Conservation (phyloP, 2,113 vertebrate genomes). For the Laticauda laticaudata region DNA sequence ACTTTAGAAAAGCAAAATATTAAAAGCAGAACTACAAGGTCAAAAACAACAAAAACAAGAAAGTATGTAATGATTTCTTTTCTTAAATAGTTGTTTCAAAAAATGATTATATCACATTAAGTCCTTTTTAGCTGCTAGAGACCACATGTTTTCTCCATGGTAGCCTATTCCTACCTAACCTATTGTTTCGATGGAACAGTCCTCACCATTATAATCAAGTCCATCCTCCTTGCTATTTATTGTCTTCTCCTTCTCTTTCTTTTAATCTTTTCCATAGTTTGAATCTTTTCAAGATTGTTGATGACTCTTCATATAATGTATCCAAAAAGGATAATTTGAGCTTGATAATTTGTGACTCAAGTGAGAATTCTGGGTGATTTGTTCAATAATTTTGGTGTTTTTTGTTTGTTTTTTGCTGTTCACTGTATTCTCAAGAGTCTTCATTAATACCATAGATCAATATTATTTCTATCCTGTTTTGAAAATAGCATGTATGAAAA, state of each 20-base stretch:
- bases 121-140: neutral
- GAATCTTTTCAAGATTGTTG: neutral
- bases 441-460: neutral
- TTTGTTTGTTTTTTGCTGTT: neutral
- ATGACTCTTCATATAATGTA: neutral
- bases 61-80: slow-evolving; percentile 54
- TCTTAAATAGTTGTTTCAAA: neutral
- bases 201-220: neutral
- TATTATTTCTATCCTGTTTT: neutral
- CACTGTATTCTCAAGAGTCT: neutral
- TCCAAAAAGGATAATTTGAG: neutral
- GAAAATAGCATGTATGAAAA: neutral
- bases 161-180: neutral
- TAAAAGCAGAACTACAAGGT: slow-evolving; percentile 57
- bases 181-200: neutral
- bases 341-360: neutral
- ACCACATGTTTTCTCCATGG: neutral
- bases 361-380: neutral
- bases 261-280: neutral
- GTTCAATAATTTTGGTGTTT: neutral
- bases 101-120: neutral
- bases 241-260: neutral
- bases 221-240: neutral
- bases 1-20: slow-evolving; percentile 49
- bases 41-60: slow-evolving; percentile 57